These are phyloP conservation scores for Limnephilus rhombicus DNA, from an alignment of 2,888 invertebrate species.

Conservation along the genomic window DNA sequence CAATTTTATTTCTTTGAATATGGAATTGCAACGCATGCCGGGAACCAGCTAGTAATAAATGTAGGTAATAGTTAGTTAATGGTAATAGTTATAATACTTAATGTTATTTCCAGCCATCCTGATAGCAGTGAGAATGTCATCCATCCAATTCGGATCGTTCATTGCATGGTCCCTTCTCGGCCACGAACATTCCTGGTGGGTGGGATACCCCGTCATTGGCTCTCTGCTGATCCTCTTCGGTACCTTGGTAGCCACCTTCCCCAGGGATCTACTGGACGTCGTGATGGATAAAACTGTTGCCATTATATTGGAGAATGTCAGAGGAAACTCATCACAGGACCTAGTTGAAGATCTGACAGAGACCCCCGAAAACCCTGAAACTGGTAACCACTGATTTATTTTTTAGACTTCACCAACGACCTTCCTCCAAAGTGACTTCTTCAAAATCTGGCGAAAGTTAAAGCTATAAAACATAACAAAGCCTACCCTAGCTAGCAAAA, in stretches of 20 bases:
- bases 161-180: constrained; percentile 70
- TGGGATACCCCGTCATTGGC: constrained; percentile 77
- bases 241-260: constrained; percentile 77
- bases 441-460: no score
- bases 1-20: no score
- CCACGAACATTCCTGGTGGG: constrained; percentile 70
- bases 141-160: constrained; percentile 71
- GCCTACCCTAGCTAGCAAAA: no score
- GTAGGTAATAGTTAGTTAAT: no score
- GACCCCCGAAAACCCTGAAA: constrained; percentile 54
- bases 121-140: constrained; percentile 70
- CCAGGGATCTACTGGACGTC: constrained; percentile 76
- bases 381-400: constrained; percentile 24
- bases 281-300: constrained; percentile 78
- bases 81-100: no score
- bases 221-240: constrained; percentile 74
- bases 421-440: no score
- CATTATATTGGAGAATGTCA: constrained; percentile 74
- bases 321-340: constrained; percentile 67
- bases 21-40: no score
- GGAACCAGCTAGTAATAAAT: no score
- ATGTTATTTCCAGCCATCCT: constrained; percentile 65
- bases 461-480: no score
- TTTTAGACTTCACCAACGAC: not conserved
- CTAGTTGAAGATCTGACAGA: constrained; percentile 16